Base-by-base conservation (phyloP, 64 coral and sea anemone genomes). In the Stichodactyla helianthus region DNA sequence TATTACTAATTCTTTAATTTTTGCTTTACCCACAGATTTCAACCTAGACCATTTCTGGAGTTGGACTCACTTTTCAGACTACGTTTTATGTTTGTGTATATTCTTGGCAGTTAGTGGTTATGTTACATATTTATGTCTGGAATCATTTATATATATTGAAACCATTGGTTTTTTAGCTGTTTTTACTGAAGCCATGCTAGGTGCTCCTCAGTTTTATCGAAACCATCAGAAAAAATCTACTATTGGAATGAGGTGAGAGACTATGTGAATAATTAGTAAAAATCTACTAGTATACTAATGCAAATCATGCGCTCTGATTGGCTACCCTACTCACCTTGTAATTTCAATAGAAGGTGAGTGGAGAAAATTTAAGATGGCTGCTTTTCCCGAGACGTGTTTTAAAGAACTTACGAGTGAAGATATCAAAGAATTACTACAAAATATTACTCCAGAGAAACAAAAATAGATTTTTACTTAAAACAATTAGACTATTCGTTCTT, bases 41-140 rank as follows among this genome's bases (percentile, higher is more conserved):
- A 88, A 90, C 64, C 79, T 56, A 54, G 90, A 84, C 77, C 90
- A 99, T 85, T 99, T 99, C 85, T 99, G 97, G 97, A 79, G 93
- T 58, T 99, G 97, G 97, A 95, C 93, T 85, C 90, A 92, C 19
- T 99, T 99, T 87, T 89, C 90, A 60, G 97, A 99, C 80, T 99
- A 99, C 76, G 71, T 99, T 18, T 56, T 95, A 31, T 92, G 93
- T 83, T 78, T 99, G 13, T 60, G 90, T 3, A 90, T 99, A 86
- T 99, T 99, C 58, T 62, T 99, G 27, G 90, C 90, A n/a, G 52
- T 99, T 70, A 89, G 85, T 88, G 93, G 97, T 57, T 99, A 99
- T 52, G 44, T 99, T 9, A 99, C 97, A 6, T 99, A 95, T 88
- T 28, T 99, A 53, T 92, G 91, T 82, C 64, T 99, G 5, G 91